Percentiles rank a stretch among this genome's conserved stretches.
Evolutionary conservation across 2,888 invertebrate genomes (phyloP).

Genomic region (Petrolisthes manimaculis): DNA sequence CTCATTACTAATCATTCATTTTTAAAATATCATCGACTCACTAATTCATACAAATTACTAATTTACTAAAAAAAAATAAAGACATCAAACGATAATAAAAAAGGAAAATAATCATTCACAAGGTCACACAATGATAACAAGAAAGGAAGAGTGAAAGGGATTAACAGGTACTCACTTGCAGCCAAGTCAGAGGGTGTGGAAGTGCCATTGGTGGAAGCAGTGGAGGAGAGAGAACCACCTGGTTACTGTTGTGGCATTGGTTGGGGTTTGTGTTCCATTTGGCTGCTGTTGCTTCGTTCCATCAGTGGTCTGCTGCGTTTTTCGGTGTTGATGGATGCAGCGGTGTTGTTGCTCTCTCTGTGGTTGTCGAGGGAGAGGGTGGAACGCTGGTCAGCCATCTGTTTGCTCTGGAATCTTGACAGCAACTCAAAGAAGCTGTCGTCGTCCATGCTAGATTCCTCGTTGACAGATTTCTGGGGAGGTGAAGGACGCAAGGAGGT

Average conservation of each 20-base stretch:
- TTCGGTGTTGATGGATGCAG: background rate
- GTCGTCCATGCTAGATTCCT: slow-evolving; percentile 75
- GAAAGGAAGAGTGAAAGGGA: background rate
- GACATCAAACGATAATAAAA: background rate
- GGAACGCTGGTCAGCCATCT: slow-evolving; percentile 98
- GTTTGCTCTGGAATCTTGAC: slow-evolving; percentile 89
- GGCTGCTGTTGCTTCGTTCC: slow-evolving; percentile 62
- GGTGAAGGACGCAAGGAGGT: background rate
- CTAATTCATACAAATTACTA: too few relatives aligned
- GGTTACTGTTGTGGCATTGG: slow-evolving; percentile 60
- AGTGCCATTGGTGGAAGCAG: slow-evolving; percentile 51
- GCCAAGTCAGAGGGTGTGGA: slow-evolving; percentile 46
- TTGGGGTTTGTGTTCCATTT: slow-evolving; percentile 58
- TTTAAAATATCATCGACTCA: too few relatives aligned
- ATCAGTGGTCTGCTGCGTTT: slow-evolving; percentile 66
- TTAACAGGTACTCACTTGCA: slow-evolving; percentile 46
- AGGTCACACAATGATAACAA: background rate
- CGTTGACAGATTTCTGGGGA: slow-evolving; percentile 65
- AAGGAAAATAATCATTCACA: background rate
- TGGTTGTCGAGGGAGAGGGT: slow-evolving; percentile 72
- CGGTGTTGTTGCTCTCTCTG: slow-evolving; percentile 56
- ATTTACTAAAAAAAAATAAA: background rate
- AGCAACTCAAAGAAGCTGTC: slow-evolving; percentile 95
- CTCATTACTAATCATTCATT: too few relatives aligned
- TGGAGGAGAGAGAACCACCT: slow-evolving; percentile 46